phyloP scores from a whole-genome alignment of 2,113 vertebrate species.

The Rhinolophus ferrumequinum region DNA sequence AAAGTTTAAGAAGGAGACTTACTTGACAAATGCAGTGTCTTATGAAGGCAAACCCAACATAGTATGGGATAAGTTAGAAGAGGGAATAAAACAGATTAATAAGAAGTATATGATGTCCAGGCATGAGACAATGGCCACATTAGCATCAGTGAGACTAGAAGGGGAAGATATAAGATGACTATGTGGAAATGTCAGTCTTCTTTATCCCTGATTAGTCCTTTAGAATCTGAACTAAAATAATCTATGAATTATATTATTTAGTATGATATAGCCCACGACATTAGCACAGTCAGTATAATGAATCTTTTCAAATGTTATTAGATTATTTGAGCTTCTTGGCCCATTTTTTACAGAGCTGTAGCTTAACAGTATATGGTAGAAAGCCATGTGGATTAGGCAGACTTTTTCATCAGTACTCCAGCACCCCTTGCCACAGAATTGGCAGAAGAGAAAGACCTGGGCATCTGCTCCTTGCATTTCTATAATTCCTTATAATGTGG shows the following conservation, averaged over 20 bases:
- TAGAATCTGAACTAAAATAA: slow-evolving; percentile 4
- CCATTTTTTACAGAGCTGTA: not conserved
- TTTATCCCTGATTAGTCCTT: not conserved
- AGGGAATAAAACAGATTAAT: not conserved
- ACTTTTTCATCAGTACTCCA: not conserved
- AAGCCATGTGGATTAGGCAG: not conserved
- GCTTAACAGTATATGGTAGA: not conserved
- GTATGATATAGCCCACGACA: not conserved
- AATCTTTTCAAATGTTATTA: slow-evolving; percentile 31
- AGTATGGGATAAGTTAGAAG: not conserved
- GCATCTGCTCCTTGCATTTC: not conserved
- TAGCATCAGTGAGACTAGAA: not conserved
- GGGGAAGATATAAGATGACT: not conserved
- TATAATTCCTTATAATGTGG: not conserved
- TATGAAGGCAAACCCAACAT: not conserved
- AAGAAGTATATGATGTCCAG: not conserved
- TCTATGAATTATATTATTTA: not conserved
- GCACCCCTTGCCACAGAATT: not conserved
- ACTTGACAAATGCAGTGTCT: not conserved
- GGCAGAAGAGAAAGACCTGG: not conserved
- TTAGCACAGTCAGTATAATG: not conserved
- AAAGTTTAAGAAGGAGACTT: not conserved
- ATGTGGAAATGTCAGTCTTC: not conserved
- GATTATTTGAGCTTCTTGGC: not conserved
- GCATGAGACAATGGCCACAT: not conserved